A percentile compares a stretch with the other conserved stretches of the same genome.
Evolutionary conservation across 2,797 vertebrate species (phyloP).

Genomic region (Capromys pilorides): DNA sequence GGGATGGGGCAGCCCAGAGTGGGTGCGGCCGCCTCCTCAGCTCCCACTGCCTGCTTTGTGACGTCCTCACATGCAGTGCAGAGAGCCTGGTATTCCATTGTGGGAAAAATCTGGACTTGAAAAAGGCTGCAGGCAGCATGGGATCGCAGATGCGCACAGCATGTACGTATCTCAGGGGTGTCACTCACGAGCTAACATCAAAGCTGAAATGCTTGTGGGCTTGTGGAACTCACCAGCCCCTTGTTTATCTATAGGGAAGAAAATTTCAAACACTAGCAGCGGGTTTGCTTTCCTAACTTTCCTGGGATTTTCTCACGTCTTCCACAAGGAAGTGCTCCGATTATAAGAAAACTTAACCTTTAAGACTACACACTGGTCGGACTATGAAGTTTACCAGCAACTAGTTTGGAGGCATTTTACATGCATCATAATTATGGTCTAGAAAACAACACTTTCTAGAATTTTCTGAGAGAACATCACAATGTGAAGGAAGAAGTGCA

Average conservation of each 20-base stretch:
- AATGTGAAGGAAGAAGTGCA: neutral
- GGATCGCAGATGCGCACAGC: neutral
- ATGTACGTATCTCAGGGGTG: neutral
- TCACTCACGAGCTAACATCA: too few relatives aligned
- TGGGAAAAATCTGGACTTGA: neutral
- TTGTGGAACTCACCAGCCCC: neutral
- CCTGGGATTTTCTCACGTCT: neutral
- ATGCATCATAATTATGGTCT: neutral
- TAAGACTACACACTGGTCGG: neutral
- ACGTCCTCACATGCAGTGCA: neutral
- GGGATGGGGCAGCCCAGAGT: neutral
- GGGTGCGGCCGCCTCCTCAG: too few relatives aligned
- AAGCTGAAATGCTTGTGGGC: neutral
- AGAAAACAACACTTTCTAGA: neutral
- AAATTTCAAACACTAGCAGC: neutral
- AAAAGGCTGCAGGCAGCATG: neutral
- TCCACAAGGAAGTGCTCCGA: neutral
- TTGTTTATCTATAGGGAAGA: slow-evolving; percentile 1
- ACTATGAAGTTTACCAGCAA: neutral
- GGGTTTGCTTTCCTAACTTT: slow-evolving; percentile 9
- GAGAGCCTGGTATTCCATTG: neutral
- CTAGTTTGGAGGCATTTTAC: slow-evolving; percentile 19
- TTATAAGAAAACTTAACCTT: neutral
- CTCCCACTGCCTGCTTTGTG: neutral
- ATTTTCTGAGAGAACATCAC: neutral